Evolutionary conservation across 2,888 invertebrate genomes (phyloP), one percentile per base, ranked within the genome.

Genomic region (Drosophila setosimentum): DNA sequence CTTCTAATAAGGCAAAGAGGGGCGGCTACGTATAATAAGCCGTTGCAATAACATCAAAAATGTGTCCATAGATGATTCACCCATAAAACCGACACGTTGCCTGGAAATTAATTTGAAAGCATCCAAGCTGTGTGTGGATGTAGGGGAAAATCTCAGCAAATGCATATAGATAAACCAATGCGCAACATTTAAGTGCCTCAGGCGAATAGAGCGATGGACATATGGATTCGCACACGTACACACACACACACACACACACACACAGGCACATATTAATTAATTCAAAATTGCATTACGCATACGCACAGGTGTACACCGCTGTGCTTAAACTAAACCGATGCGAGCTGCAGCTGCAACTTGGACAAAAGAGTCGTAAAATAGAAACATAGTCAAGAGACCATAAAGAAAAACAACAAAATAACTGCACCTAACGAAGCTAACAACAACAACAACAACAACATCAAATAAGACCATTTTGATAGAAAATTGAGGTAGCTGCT

Each of bases 261-360:
- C 59, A 68, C 55, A 58, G 33, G 59, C 66, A 73, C 72, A 84
- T 76, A 86, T 86, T 86, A 86, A 86, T 86, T 86, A 86, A 86
- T 86, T 74, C 88, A 86, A 83, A 86, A 86, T 86, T 83, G 83
- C 72, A 86, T 86, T 88, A 82, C 80, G 87, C 78, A 84, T 81
- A 84, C 81, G 85, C 81, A 88, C 86, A 88, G 87, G 81, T 84
- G 85, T 82, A 68, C 77, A 54, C 11, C 33, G 68, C 69, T 68
- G 33, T 53, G 68, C 64, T 59, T 40, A 71, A 78, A 72, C 75
- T 68, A 78, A 79, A 70, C 71, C 32, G 40, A 71, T 40, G 51
- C 40, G 32, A 69, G 62, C 32, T 61, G 62, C 49, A 42, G 51
- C 51, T 65, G 63, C 68, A 35, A 69, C 63, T 80, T 78, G 75